phyloP scores from a whole-genome alignment of 2,797 vertebrate species.

The Octomys mimax region DNA sequence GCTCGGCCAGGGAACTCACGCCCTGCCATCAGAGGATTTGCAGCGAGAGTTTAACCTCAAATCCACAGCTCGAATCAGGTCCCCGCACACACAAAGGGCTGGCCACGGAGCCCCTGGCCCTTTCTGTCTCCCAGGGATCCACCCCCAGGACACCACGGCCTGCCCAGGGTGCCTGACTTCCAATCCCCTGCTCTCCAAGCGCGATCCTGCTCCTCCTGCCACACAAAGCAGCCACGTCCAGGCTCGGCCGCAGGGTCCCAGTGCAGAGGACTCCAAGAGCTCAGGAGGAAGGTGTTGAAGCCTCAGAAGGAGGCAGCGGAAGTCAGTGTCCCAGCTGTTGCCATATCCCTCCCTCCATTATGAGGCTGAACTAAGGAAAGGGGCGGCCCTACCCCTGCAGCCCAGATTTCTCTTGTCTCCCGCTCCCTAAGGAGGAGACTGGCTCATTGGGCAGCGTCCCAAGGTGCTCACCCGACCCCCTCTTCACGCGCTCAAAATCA shows the following conservation, averaged over 20 bases:
- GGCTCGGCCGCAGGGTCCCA: neutral
- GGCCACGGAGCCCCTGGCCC: neutral
- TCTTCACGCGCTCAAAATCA: rapidly evolving
- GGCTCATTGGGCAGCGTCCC: neutral
- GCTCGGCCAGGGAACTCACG: rapidly evolving
- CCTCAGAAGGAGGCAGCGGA: neutral
- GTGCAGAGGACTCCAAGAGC: rapidly evolving
- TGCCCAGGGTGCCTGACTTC: rapidly evolving
- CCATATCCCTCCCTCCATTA: rapidly evolving
- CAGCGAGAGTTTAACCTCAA: neutral
- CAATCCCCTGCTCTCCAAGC: rapidly evolving
- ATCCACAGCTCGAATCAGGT: neutral
- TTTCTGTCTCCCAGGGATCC: neutral
- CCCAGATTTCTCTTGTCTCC: rapidly evolving
- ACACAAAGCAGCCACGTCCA: rapidly evolving
- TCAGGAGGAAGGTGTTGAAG: neutral
- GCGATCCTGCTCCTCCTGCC: neutral
- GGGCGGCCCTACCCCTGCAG: rapidly evolving
- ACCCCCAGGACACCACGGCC: neutral
- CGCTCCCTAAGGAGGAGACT: rapidly evolving
- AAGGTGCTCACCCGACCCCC: rapidly evolving
- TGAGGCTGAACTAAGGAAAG: rapidly evolving
- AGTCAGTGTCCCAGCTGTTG: neutral
- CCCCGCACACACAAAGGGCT: neutral
- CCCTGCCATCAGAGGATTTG: neutral